Base-by-base conservation (phyloP, 1,140 invertebrate species). In the Brachionus manjavacas region DNA sequence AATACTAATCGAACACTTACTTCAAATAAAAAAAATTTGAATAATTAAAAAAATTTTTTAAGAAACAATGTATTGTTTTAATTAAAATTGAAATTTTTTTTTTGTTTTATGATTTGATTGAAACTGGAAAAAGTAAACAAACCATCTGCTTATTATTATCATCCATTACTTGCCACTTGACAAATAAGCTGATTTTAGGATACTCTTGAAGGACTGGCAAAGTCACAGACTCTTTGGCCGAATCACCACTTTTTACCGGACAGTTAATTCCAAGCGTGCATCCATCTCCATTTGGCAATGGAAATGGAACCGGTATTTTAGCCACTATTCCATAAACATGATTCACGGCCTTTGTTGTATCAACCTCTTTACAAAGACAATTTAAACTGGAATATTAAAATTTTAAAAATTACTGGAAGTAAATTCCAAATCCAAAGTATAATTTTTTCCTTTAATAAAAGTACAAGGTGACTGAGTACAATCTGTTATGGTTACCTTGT, bases 261-360 rank as follows among this genome's bases (percentile, higher is more conserved):
- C 79, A 81, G 60, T 25, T 35, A 14, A 81, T 81, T 23, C 79
- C 79, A 12, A 81, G 52, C 0, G 79, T 43, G 41, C 79, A 81
- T 23, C 52, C 79, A 35, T 81, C 35, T 23, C 20, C 52, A n/a
- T 81, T 60, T 81, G 79, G 79, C 25, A 81, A 46, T 64, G 79
- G 79, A 46, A 81, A 81, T 6, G 79, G 79, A 9, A 81, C 79
- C n/a, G 52, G 52, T 60, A 81, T 6, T 41, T 68, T 68, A 43
- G 79, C 79, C 25, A 81, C 60, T 23, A 68, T 64, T 64, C 79
- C 79, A 28, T 41, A 81, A 4, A 81, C 79, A 23, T 64, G 16
- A 46, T 81, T 81, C 12, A 46, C 39, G 3, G 52, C 72, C 25
- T 14, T 76, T 2, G 41, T 76, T 76, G 72, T 76, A 49, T 52